Evolutionary conservation across 2,797 vertebrate species (phyloP).

Genomic region (Hylomyscus alleni): DNA sequence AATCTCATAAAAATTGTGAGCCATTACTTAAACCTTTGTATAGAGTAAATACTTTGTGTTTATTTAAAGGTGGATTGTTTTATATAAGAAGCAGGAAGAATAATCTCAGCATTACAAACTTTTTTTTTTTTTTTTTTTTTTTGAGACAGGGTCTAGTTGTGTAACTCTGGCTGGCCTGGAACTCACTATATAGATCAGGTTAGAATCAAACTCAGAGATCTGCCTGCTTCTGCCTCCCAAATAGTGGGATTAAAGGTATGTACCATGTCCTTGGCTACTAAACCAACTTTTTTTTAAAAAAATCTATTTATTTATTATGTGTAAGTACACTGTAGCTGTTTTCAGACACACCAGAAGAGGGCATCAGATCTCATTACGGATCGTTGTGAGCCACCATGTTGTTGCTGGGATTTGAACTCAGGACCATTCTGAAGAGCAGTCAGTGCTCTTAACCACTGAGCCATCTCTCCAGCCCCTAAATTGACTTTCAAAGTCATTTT

Average conservation of each 20-base stretch:
- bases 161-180: neutral
- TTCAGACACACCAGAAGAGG: too few species aligned
- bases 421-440: too few species aligned
- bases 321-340: too few species aligned
- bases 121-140: neutral
- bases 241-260: neutral
- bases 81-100: conserved; percentile 36
- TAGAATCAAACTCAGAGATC: neutral
- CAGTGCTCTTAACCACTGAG: too few species aligned
- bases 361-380: too few species aligned
- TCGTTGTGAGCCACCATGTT: too few species aligned
- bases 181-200: neutral
- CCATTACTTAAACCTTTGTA: neutral
- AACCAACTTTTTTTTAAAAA: neutral
- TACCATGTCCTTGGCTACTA: neutral
- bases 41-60: conserved; percentile 45
- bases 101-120: conserved; percentile 36
- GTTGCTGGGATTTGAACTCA: too few species aligned
- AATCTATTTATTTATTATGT: too few species aligned
- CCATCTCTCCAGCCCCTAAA: neutral
- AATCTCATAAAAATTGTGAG: conserved; percentile 44
- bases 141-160: neutral
- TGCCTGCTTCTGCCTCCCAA: neutral
- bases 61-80: conserved; percentile 50
- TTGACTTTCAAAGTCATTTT: conserved; percentile 62